Evolutionary conservation across 2,888 invertebrate genomes (phyloP).

Genomic region (Philonicus albiceps): DNA sequence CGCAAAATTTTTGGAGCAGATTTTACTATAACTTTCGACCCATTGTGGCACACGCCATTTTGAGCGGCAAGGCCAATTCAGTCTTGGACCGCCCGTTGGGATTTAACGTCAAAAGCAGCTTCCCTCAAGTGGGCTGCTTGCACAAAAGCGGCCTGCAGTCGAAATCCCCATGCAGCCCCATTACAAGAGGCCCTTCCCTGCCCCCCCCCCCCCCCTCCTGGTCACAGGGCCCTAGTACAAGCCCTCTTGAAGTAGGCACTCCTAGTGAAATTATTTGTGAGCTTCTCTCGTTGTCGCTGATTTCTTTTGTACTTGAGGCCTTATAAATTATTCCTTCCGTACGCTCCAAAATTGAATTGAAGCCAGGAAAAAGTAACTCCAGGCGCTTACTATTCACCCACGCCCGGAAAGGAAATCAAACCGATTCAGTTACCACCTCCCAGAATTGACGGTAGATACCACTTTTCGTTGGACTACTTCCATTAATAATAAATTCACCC

Average conservation of each 20-base stretch:
- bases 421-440: neutral
- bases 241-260: slow-evolving; percentile 43
- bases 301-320: slow-evolving; percentile 48
- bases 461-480: neutral
- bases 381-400: too few species aligned
- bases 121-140: slow-evolving; percentile 42
- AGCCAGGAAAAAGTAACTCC: neutral
- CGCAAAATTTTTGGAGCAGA: slow-evolving; percentile 34
- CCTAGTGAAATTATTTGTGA: slow-evolving; percentile 49
- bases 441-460: neutral
- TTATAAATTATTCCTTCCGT: slow-evolving; percentile 42
- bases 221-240: slow-evolving; percentile 9
- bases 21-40: slow-evolving; percentile 24
- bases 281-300: slow-evolving; percentile 50
- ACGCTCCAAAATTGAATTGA: slow-evolving; percentile 41
- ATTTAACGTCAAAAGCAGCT: slow-evolving; percentile 38
- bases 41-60: neutral
- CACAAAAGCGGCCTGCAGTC: neutral
- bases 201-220: too few species aligned
- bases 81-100: slow-evolving; percentile 42
- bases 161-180: slow-evolving; percentile 5
- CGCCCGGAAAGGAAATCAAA: neutral
- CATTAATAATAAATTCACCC: neutral
- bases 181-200: neutral
- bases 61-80: slow-evolving; percentile 36